These are phyloP conservation scores for Pionites leucogaster DNA, from an alignment of 2,113 vertebrate genomes.

Conservation along the genomic window DNA sequence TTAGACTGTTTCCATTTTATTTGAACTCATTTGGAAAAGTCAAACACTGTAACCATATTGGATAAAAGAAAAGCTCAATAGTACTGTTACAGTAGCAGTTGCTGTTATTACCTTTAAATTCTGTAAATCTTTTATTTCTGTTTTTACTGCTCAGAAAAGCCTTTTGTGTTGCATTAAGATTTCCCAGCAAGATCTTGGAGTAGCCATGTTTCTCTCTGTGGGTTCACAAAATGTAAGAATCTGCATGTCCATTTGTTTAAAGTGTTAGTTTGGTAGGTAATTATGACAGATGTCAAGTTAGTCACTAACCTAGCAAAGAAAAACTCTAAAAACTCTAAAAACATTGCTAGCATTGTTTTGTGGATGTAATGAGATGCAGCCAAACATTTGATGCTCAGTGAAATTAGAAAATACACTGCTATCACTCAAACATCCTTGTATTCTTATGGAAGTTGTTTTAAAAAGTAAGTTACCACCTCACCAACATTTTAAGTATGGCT, in stretches of 20 bases:
- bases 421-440: neutral
- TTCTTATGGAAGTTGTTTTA: neutral
- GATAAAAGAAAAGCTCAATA: neutral
- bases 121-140: neutral
- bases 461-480: neutral
- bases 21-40: neutral
- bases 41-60: neutral
- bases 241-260: neutral
- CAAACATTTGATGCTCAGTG: neutral
- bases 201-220: neutral
- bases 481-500: neutral
- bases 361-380: neutral
- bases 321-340: neutral
- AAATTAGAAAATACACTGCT: neutral
- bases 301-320: neutral
- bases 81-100: neutral
- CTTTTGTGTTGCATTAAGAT: neutral
- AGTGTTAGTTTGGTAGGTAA: neutral
- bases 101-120: neutral
- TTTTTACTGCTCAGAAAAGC: neutral
- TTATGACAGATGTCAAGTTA: neutral
- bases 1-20: neutral
- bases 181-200: neutral
- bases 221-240: neutral
- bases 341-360: neutral